Evolutionary conservation across 2,888 invertebrate species (phyloP).

Genomic region (Caenorhabditis panamensis): DNA sequence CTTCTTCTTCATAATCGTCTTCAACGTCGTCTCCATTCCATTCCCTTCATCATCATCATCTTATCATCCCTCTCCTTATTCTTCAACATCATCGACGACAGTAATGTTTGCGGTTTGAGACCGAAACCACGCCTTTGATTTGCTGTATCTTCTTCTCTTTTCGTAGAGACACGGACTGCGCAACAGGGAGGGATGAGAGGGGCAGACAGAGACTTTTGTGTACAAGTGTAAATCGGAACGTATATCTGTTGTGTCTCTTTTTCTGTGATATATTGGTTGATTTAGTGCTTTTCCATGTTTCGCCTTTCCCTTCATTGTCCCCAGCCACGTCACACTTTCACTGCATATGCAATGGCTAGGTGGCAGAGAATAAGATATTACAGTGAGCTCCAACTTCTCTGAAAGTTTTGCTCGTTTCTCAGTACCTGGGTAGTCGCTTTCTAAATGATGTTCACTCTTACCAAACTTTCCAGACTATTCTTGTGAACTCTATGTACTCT

Average conservation of each 20-base stretch:
- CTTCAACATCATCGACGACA: conserved; percentile 14
- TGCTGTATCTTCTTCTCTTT: conserved; percentile 26
- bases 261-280: conserved; percentile 50
- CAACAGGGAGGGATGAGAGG: neutral
- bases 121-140: conserved; percentile 47
- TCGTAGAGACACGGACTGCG: conserved; percentile 30
- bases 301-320: neutral
- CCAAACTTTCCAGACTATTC: too few relatives aligned
- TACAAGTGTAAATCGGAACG: conserved; percentile 58
- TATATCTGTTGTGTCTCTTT: conserved; percentile 8
- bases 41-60: conserved; percentile 4
- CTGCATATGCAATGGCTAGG: neutral
- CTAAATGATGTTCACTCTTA: too few relatives aligned
- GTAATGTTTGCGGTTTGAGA: conserved; percentile 24
- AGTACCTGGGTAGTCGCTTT: too few relatives aligned
- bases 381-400: too few relatives aligned
- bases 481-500: neutral
- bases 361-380: too few relatives aligned
- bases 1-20: conserved; percentile 10
- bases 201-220: conserved; percentile 28
- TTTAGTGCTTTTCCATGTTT: conserved; percentile 22
- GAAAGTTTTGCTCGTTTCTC: too few relatives aligned
- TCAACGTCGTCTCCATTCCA: conserved; percentile 20
- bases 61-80: conserved; percentile 12
- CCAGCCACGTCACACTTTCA: conserved; percentile 31